phyloP scores from a whole-genome alignment of 2,888 invertebrate species.

The Apodemia hepburni region DNA sequence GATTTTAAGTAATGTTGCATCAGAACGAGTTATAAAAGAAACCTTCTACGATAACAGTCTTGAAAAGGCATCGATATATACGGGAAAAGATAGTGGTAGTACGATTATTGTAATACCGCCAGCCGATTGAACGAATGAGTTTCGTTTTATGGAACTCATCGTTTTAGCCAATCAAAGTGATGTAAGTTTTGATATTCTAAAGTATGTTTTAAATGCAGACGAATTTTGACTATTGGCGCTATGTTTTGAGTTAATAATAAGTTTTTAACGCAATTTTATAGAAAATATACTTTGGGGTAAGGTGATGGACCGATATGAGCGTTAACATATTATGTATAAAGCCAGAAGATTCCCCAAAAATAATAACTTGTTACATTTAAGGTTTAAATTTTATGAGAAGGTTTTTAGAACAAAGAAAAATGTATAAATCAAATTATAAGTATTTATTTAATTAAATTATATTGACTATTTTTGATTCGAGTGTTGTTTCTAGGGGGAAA shows the following conservation, averaged over 20 bases:
- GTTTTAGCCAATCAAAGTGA: background rate
- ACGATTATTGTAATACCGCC: conserved; percentile 70
- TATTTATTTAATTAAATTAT: too few relatives aligned
- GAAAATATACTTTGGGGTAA: too few relatives aligned
- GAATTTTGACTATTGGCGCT: background rate
- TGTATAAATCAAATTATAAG: too few relatives aligned
- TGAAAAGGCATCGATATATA: conserved; percentile 59
- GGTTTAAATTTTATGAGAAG: too few relatives aligned
- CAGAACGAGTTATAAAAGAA: conserved; percentile 53
- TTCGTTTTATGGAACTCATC: conserved; percentile 19
- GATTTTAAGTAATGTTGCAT: conserved; percentile 41
- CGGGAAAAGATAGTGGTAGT: conserved; percentile 62
- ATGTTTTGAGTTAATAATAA: background rate
- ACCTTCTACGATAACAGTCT: conserved; percentile 56
- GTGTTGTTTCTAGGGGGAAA: too few relatives aligned
- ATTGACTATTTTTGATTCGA: too few relatives aligned
- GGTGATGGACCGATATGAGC: too few relatives aligned
- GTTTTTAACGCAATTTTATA: too few relatives aligned
- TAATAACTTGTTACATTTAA: too few relatives aligned
- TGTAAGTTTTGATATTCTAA: background rate
- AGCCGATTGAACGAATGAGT: conserved; percentile 52
- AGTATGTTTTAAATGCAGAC: conserved; percentile 17
- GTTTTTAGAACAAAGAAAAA: too few relatives aligned
- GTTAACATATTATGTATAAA: too few relatives aligned
- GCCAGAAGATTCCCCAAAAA: too few relatives aligned